Conservation (phyloP, 2,888 invertebrate species). For the Hemaris fuciformis region DNA sequence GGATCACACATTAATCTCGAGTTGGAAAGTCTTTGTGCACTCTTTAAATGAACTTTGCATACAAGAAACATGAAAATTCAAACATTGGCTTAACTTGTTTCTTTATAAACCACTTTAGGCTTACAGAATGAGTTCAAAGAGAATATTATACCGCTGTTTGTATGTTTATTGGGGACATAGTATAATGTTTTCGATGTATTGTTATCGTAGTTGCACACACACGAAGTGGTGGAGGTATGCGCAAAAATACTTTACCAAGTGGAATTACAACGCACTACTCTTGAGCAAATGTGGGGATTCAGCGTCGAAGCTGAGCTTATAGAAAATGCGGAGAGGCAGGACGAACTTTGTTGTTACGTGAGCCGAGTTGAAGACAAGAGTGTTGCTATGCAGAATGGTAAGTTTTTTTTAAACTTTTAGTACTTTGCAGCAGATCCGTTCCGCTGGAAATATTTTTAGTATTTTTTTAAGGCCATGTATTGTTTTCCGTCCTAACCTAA, state of each 20-base stretch:
- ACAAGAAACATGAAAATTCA: neutral
- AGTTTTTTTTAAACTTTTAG: slow-evolving; percentile 33
- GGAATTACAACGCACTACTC: slow-evolving; percentile 92
- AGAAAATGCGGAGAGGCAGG: slow-evolving; percentile 97
- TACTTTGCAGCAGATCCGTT: neutral
- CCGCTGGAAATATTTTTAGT: slow-evolving; percentile 4
- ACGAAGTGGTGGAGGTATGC: slow-evolving; percentile 97
- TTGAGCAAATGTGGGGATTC: slow-evolving; percentile 99
- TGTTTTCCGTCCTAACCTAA: neutral
- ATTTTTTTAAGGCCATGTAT: neutral
- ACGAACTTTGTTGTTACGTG: slow-evolving; percentile 98
- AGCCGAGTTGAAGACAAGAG: slow-evolving; percentile 97
- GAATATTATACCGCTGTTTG: neutral
- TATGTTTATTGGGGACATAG: neutral
- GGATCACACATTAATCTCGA: slow-evolving; percentile 2
- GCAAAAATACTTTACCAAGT: slow-evolving; percentile 98
- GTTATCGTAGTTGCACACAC: slow-evolving; percentile 89
- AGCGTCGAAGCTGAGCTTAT: slow-evolving; percentile 98
- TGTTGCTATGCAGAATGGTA: slow-evolving; percentile 97
- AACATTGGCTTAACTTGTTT: slow-evolving; percentile 29
- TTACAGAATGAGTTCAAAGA: neutral
- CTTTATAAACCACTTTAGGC: slow-evolving; percentile 14
- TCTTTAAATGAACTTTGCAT: slow-evolving; percentile 13
- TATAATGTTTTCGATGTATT: neutral
- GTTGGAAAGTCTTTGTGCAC: slow-evolving; percentile 3